Base-by-base conservation (phyloP, 2,888 invertebrate species). In the Spilosoma lubricipeda region DNA sequence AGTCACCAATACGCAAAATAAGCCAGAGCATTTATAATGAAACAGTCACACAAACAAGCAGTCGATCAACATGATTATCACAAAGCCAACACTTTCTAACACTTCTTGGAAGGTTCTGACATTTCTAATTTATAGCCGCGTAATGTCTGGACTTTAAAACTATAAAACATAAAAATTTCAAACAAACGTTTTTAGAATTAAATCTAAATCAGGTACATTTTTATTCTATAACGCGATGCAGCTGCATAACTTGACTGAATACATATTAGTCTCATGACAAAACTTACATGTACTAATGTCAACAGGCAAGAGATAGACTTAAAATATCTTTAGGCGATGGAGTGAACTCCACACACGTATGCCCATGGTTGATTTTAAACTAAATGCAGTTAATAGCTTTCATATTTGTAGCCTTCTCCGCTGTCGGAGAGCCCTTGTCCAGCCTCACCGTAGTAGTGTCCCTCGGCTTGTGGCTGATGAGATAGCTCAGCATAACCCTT, bases 141-240 rank as follows among this genome's bases (percentile, higher is more conserved):
- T 66, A 78, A 73, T 79, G 75, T 73, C 74, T 42, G 78, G 64
- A 83, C 79, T 79, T 78, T 77, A 73, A 78, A 72, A 76, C 74
- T 71, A 77, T 71, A 76, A 70, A 39, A 76, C 77, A 83, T 80
- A 86, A 84, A 76, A 84, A 76, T 77, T 81, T 84, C 82, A 86
- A 87, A 87, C 87, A 87, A 85, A 87, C 87, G 86, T 85, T 83
- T 82, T 85, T 85, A 83, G 78, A 87, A 88, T 88, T 90, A 90
- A 86, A 86, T 84, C 91, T 93, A 93, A 87, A 87, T 95, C 95
- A 95, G 95, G 94, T 95, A 95, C 95, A 86, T 91, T 89, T 87
- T 82, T 79, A 84, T 78, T 83, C 82, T 75, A 82, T 79, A 83
- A 85, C 75, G 80, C 87, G 86, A 84, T 85, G 86, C 81, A 87